Percentiles rank a stretch among this genome's conserved stretches.
phyloP scores from a whole-genome alignment of 2,797 vertebrate species.

The Poecile montanus region DNA sequence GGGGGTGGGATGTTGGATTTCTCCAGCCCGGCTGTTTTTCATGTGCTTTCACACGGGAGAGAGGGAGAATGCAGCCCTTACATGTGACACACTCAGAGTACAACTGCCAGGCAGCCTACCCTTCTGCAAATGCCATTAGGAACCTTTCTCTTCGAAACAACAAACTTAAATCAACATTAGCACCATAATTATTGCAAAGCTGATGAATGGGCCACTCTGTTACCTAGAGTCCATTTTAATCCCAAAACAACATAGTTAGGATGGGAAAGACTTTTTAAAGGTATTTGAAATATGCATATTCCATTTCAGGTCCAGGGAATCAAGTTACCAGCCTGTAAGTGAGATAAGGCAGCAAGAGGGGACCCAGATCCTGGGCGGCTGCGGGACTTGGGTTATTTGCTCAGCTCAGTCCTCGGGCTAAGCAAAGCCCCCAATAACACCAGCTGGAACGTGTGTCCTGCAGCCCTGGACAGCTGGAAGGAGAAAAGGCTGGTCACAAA shows the following conservation, averaged over 20 bases:
- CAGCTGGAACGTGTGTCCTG: constrained; percentile 76
- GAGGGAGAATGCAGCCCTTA: not conserved
- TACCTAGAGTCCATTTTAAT: constrained; percentile 41
- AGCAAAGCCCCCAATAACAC: constrained; percentile 69
- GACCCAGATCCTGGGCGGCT: not conserved
- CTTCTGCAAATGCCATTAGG: constrained; percentile 38
- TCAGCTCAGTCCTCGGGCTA: constrained; percentile 66
- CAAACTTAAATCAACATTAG: constrained; percentile 44
- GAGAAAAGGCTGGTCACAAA: constrained; percentile 75
- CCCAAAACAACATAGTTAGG: constrained; percentile 59
- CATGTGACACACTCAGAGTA: not conserved
- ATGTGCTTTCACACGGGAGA: not conserved
- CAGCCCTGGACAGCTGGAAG: constrained; percentile 71
- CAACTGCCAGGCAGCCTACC: not conserved
- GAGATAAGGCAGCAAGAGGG: constrained; percentile 60
- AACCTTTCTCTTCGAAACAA: not conserved
- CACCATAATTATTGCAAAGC: constrained; percentile 19
- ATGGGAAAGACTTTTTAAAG: constrained; percentile 66
- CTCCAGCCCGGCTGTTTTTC: not conserved
- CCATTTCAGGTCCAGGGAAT: constrained; percentile 67
- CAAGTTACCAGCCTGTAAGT: constrained; percentile 70
- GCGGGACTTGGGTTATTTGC: constrained; percentile 66
- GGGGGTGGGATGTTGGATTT: not conserved
- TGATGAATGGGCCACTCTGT: constrained; percentile 45
- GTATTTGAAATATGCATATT: constrained; percentile 72